phyloP scores from a whole-genome alignment of 2,797 vertebrate genomes.

The Pseudotriccus pelzelni region DNA sequence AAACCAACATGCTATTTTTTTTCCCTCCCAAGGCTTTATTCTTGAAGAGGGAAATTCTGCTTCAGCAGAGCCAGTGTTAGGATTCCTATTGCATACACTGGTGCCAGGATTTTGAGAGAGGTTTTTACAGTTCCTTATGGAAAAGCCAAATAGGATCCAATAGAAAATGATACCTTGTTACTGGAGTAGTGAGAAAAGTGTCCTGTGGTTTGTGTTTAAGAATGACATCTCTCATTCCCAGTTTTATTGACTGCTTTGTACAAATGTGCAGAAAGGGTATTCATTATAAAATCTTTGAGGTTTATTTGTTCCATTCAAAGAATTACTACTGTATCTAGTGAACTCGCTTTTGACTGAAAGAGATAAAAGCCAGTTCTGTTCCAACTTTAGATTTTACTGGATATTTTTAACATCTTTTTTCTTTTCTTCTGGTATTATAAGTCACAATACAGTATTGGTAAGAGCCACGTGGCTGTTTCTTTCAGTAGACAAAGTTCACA shows the following conservation, averaged over 20 bases:
- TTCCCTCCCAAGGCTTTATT: constrained; percentile 7
- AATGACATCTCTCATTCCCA: background rate
- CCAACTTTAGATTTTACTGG: constrained; percentile 9
- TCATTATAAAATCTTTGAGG: constrained; percentile 24
- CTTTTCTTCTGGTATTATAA: background rate
- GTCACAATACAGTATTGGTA: background rate
- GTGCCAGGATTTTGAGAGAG: constrained; percentile 28
- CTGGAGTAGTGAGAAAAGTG: background rate
- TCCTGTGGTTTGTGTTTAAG: background rate
- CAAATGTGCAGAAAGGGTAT: background rate
- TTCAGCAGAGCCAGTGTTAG: background rate
- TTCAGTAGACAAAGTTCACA: background rate
- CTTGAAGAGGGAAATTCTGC: constrained; percentile 34
- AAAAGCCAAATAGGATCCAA: constrained; percentile 4
- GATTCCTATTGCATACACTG: background rate
- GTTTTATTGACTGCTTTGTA: background rate
- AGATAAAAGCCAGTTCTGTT: constrained; percentile 3
- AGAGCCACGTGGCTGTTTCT: background rate
- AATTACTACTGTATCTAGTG: background rate
- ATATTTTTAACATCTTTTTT: constrained; percentile 25
- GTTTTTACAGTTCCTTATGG: constrained; percentile 14
- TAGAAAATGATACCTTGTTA: constrained; percentile 1
- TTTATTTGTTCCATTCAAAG: constrained; percentile 23
- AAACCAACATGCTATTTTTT: background rate
- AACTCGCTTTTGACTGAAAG: background rate